Conservation (phyloP, 1,140 invertebrate species). For the Ceratoteleas bidentatus region DNA sequence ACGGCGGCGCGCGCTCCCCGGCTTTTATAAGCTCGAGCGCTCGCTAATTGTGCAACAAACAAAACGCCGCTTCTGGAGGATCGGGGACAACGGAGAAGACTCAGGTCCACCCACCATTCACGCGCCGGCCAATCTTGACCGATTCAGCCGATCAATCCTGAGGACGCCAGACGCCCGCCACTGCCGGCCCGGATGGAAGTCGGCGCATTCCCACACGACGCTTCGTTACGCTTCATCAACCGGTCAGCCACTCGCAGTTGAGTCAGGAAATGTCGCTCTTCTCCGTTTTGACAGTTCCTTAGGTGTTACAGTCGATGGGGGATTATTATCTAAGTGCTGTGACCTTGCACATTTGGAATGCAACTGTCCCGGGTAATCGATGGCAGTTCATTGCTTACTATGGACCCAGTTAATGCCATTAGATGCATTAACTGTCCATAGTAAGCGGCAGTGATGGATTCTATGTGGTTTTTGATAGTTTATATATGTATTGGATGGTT, state of each 20-base stretch:
- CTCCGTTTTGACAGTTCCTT: too few relatives aligned
- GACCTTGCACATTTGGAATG: too few relatives aligned
- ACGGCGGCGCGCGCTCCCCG: slow-evolving; percentile 11
- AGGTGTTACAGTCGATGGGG: too few relatives aligned
- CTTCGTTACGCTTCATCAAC: slow-evolving; percentile 8
- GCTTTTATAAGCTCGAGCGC: slow-evolving; percentile 72
- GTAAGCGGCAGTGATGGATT: too few relatives aligned
- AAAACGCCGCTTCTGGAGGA: background rate
- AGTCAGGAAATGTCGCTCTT: slow-evolving; percentile 18
- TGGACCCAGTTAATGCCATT: too few relatives aligned
- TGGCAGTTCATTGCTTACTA: too few relatives aligned
- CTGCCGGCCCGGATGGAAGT: slow-evolving; percentile 3
- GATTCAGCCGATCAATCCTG: slow-evolving; percentile 5
- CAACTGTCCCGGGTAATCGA: too few relatives aligned
- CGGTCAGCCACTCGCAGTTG: slow-evolving; percentile 10
- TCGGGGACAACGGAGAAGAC: slow-evolving; percentile 9
- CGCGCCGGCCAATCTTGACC: slow-evolving; percentile 35
- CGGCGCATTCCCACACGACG: slow-evolving; percentile 26
- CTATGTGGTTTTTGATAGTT: too few relatives aligned
- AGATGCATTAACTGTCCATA: too few relatives aligned
- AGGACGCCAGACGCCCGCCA: too few relatives aligned
- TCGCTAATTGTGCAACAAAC: slow-evolving; percentile 66
- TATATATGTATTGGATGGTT: too few relatives aligned
- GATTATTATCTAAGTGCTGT: too few relatives aligned
- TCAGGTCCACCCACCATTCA: slow-evolving; percentile 36